Percentiles rank a stretch among this genome's conserved stretches.
Evolutionary conservation across 2,888 invertebrate genomes (phyloP).

Genomic region (Tenthredo mesomela): DNA sequence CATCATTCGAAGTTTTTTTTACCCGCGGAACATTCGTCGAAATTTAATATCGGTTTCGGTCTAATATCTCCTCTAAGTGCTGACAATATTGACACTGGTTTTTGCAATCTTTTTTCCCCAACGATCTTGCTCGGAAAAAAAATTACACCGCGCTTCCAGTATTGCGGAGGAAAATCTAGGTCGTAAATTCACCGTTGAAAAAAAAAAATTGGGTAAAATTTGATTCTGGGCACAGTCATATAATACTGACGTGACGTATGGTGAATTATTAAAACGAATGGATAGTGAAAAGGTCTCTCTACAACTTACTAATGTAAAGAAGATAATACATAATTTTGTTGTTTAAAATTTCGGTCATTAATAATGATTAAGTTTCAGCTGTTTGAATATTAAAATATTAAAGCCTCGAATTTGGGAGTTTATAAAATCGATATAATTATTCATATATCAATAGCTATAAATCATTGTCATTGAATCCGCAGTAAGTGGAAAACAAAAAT

Average conservation of each 20-base stretch:
- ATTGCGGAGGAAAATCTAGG: constrained; percentile 23
- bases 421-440: constrained; percentile 8
- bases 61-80: constrained; percentile 35
- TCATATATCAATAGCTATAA: not conserved
- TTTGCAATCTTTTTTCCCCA: not conserved
- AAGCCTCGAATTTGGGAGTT: not conserved
- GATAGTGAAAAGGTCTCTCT: not conserved
- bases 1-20: constrained; percentile 13
- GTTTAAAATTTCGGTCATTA: not conserved
- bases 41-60: constrained; percentile 46
- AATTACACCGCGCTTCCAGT: not conserved
- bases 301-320: not conserved
- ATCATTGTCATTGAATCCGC: not conserved
- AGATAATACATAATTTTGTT: not conserved
- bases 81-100: constrained; percentile 37
- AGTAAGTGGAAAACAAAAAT: not conserved
- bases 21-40: constrained; percentile 20
- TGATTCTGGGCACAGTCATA: not conserved
- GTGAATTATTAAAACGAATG: not conserved
- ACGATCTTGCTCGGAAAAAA: not conserved
- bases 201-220: not conserved
- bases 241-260: constrained; percentile 1
- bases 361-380: not conserved
- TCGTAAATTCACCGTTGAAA: constrained; percentile 11
- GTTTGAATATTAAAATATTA: not conserved